These are phyloP conservation scores for Tetramorium alpestre DNA, from an alignment of 1,140 invertebrate species.

Conservation along the genomic window DNA sequence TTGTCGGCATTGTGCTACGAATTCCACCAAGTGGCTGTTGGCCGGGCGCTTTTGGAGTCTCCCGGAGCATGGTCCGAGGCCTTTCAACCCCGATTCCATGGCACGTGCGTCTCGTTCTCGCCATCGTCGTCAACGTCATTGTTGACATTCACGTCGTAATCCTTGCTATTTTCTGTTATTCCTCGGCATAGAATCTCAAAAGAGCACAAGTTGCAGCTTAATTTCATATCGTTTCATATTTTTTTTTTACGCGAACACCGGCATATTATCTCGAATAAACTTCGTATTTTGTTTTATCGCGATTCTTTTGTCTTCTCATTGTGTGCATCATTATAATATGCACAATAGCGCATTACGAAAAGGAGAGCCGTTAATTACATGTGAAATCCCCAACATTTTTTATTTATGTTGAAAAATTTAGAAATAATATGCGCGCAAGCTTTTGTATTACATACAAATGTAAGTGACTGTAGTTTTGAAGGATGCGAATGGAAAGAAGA, in stretches of 20 bases:
- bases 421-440: not conserved
- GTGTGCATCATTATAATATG: slow-evolving; percentile 13
- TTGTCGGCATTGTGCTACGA: slow-evolving; percentile 76
- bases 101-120: slow-evolving; percentile 74
- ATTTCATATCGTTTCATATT: slow-evolving; percentile 39
- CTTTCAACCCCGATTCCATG: slow-evolving; percentile 78
- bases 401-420: slow-evolving; percentile 26
- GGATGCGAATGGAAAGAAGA: not conserved
- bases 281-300: slow-evolving; percentile 16
- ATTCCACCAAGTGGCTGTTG: slow-evolving; percentile 81
- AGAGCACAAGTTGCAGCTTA: slow-evolving; percentile 49
- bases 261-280: not conserved
- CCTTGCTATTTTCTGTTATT: slow-evolving; percentile 60
- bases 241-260: slow-evolving; percentile 29
- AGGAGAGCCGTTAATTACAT: slow-evolving; percentile 42
- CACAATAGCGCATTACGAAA: not conserved
- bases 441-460: not conserved
- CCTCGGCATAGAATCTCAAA: slow-evolving; percentile 29
- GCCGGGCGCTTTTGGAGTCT: slow-evolving; percentile 77
- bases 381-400: slow-evolving; percentile 16
- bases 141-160: slow-evolving; percentile 47
- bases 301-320: not conserved
- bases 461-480: not conserved
- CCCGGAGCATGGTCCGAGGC: slow-evolving; percentile 75
- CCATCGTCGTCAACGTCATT: slow-evolving; percentile 33